phyloP scores from a whole-genome alignment of 2,888 invertebrate species.

The Taenaris catops region DNA sequence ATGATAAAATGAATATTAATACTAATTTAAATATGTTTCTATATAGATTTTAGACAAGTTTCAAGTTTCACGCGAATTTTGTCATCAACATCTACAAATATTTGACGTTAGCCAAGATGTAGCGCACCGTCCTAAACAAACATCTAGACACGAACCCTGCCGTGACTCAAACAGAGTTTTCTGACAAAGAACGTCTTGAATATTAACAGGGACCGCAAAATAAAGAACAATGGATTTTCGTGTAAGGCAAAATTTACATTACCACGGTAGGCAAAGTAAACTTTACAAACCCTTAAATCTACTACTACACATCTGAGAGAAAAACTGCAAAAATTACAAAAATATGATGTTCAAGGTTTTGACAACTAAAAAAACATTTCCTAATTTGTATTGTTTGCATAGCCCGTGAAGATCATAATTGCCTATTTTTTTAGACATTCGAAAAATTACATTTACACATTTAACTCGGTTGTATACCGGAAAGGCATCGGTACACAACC shows the following conservation, averaged over 20 bases:
- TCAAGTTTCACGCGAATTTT: conserved; percentile 41
- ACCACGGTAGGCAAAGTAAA: conserved; percentile 3
- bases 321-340: too few species aligned
- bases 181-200: conserved; percentile 21
- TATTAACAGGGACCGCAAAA: conserved; percentile 18
- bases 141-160: conserved; percentile 24
- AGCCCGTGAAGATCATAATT: too few species aligned
- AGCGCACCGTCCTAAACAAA: conserved; percentile 31
- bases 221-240: conserved; percentile 11
- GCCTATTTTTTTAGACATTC: too few species aligned
- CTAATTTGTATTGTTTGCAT: too few species aligned
- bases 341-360: too few species aligned
- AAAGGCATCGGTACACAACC: too few species aligned
- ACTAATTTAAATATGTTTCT: too few species aligned
- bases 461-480: too few species aligned
- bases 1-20: too few species aligned
- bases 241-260: conserved; percentile 10
- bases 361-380: too few species aligned
- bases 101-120: conserved; percentile 40
- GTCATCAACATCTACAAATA: conserved; percentile 64
- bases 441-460: too few species aligned
- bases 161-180: conserved; percentile 21
- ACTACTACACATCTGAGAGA: too few species aligned
- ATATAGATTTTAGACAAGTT: conserved; percentile 28
- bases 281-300: neutral